These are phyloP conservation scores for Peromyscus attwateri DNA, from an alignment of 2,797 vertebrate genomes.

Conservation along the genomic window DNA sequence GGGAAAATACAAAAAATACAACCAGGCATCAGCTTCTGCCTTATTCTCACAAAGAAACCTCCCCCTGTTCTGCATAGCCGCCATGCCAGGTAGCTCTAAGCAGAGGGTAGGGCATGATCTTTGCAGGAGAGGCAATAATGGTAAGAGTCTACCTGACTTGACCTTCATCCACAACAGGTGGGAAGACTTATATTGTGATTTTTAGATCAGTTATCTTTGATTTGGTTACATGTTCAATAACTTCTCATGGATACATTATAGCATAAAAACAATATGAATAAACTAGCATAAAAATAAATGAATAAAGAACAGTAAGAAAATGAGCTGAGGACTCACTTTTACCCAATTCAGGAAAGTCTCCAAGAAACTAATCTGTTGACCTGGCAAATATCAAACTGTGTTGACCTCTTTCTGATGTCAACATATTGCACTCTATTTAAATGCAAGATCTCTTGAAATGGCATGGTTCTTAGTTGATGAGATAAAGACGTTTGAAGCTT, in stretches of 20 bases:
- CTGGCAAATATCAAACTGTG: not conserved
- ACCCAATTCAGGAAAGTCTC: not conserved
- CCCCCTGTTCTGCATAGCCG: accelerated
- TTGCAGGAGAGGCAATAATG: not conserved
- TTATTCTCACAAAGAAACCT: not conserved
- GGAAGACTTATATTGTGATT: too few relatives aligned
- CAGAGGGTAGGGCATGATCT: not conserved
- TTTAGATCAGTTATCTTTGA: not conserved
- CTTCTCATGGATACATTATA: not conserved
- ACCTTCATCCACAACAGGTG: not conserved
- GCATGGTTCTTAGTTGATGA: not conserved
- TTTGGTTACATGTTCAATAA: not conserved
- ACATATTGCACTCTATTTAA: not conserved
- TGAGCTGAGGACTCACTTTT: not conserved
- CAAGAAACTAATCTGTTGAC: not conserved
- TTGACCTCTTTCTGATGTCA: not conserved
- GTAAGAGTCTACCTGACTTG: not conserved
- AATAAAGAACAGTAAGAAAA: not conserved
- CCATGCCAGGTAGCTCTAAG: not conserved
- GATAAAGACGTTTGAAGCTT: not conserved
- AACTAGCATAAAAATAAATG: not conserved
- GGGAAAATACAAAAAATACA: not conserved
- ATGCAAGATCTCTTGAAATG: not conserved
- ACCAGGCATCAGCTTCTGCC: too few relatives aligned
- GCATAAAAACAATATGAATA: not conserved